A percentile compares a stretch with the other conserved stretches of the same genome.
These are phyloP conservation scores for Ischnura elegans DNA, from an alignment of 2,888 invertebrate genomes.

Conservation along the genomic window DNA sequence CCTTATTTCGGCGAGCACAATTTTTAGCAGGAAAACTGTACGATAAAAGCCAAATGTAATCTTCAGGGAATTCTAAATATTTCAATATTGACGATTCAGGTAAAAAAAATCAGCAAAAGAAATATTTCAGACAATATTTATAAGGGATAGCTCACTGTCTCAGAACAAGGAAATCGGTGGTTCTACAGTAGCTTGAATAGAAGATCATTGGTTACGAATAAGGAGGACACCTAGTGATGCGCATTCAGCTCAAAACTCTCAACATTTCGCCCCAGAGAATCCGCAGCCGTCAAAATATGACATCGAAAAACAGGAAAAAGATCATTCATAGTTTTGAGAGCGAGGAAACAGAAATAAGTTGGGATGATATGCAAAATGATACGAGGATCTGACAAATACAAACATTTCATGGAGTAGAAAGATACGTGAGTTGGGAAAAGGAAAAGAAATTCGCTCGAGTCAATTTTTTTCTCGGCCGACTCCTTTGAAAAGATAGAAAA, in stretches of 20 bases:
- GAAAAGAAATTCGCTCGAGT: background rate
- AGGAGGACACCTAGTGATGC: background rate
- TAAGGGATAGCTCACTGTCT: too few relatives aligned
- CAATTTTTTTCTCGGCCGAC: background rate
- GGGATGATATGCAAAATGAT: background rate
- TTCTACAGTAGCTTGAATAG: too few relatives aligned
- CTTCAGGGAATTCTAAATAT: too few relatives aligned
- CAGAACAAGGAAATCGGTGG: too few relatives aligned
- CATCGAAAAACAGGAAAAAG: background rate
- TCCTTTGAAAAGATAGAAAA: background rate
- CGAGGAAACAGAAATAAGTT: background rate
- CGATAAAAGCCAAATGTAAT: too few relatives aligned
- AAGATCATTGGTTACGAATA: too few relatives aligned
- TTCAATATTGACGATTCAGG: too few relatives aligned
- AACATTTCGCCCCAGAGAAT: background rate
- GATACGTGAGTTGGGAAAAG: background rate
- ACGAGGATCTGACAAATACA: background rate
- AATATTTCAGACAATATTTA: too few relatives aligned
- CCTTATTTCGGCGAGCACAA: too few relatives aligned
- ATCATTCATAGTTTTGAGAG: background rate
- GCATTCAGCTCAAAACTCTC: background rate
- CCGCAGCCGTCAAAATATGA: background rate
- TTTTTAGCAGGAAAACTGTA: too few relatives aligned
- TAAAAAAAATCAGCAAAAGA: too few relatives aligned
- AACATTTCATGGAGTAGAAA: background rate